Evolutionary conservation across 2,888 invertebrate genomes (phyloP).

Genomic region (Drosophila algonquin): DNA sequence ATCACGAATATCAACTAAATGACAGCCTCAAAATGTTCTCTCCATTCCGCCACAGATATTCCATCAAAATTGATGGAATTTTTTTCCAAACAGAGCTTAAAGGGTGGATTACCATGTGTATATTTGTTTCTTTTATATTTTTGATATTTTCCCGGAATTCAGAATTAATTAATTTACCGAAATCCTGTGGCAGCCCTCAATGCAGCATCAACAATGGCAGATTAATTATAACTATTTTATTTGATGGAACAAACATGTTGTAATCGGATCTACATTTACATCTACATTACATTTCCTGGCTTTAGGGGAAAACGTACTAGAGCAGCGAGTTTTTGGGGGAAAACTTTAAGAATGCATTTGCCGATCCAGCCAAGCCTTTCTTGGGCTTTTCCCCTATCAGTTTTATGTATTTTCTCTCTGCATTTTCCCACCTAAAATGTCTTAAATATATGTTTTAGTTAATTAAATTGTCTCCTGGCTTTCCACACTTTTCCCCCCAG

Average conservation of each 20-base stretch:
- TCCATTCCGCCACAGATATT: neutral
- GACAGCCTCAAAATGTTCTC: slow-evolving; percentile 1
- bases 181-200: too few relatives aligned
- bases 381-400: neutral
- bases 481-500: neutral
- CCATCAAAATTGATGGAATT: too few relatives aligned
- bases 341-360: too few relatives aligned
- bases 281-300: too few relatives aligned
- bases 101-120: too few relatives aligned
- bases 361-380: neutral
- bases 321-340: too few relatives aligned
- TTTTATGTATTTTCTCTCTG: neutral
- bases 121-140: neutral
- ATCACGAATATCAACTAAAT: neutral
- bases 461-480: neutral
- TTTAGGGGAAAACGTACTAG: too few relatives aligned
- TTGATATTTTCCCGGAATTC: neutral
- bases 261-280: too few relatives aligned
- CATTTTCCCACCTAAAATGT: neutral
- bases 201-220: too few relatives aligned
- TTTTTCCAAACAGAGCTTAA: neutral
- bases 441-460: neutral
- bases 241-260: too few relatives aligned
- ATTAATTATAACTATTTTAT: too few relatives aligned
- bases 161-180: too few relatives aligned